Evolutionary conservation across 2,888 invertebrate genomes (phyloP).

Genomic region (Platynereis dumerilii): DNA sequence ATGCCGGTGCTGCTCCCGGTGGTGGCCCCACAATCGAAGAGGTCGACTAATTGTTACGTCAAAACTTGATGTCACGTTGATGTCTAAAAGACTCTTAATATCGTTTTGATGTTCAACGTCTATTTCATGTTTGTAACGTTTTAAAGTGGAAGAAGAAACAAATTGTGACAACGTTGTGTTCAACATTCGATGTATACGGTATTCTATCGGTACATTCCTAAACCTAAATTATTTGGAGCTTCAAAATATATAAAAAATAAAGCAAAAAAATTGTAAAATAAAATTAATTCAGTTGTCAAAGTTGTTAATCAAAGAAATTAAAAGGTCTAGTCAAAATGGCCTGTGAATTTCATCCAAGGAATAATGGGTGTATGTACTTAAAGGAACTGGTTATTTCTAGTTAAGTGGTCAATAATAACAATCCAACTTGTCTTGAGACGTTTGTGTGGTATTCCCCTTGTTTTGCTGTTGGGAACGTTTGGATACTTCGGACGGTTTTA

Average conservation of each 20-base stretch:
- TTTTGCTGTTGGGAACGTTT: no score
- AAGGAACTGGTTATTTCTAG: no score
- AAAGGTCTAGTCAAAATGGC: not conserved
- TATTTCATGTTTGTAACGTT: no score
- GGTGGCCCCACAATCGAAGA: constrained; percentile 67
- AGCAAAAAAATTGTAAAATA: not conserved
- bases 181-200: not conserved
- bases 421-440: no score
- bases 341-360: not conserved
- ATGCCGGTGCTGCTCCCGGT: constrained; percentile 15
- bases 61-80: constrained; percentile 69
- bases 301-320: not conserved
- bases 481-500: no score
- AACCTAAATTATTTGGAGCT: not conserved
- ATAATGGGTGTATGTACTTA: no score
- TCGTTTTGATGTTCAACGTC: no score
- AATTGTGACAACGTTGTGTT: not conserved
- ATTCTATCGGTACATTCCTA: not conserved
- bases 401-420: no score
- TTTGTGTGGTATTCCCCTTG: no score
- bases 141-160: not conserved
- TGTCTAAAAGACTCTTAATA: no score
- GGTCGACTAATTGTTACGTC: constrained; percentile 68
- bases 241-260: not conserved
- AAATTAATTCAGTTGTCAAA: not conserved